Conservation (phyloP, 2,888 invertebrate species). For the Leptinotarsa juncta region DNA sequence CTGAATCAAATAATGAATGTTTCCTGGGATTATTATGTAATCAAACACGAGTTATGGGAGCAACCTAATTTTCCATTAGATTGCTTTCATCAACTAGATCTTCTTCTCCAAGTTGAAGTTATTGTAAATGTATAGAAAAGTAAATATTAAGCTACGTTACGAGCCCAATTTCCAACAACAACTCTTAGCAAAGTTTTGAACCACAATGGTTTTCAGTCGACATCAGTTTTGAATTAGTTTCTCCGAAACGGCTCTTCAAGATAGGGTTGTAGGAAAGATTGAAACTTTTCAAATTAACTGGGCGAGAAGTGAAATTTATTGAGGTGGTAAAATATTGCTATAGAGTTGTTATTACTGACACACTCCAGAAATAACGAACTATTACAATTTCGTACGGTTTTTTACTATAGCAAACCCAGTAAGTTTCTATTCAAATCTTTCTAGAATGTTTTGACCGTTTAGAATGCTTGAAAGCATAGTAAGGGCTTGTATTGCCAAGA, state of each 20-base stretch:
- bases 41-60: not conserved
- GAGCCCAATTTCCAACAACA: conserved; percentile 44
- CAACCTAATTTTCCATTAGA: not conserved
- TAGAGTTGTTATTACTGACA: conserved; percentile 38
- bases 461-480: conserved; percentile 44
- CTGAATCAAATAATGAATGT: not conserved
- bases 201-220: conserved; percentile 8
- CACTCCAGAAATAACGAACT: conserved; percentile 40
- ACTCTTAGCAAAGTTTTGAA: conserved; percentile 37
- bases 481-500: conserved; percentile 46
- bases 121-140: conserved; percentile 57
- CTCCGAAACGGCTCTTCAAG: not conserved
- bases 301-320: conserved; percentile 1
- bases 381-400: conserved; percentile 60
- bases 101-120: conserved; percentile 26
- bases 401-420: conserved; percentile 61
- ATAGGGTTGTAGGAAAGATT: conserved; percentile 11
- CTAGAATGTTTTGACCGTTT: conserved; percentile 54
- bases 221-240: conserved; percentile 25
- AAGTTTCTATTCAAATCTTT: conserved; percentile 58
- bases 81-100: conserved; percentile 12
- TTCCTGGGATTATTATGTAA: not conserved
- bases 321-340: conserved; percentile 27
- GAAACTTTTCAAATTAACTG: conserved; percentile 9
- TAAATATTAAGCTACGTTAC: conserved; percentile 45